A percentile compares a stretch with the other conserved stretches of the same genome.
Conservation (phyloP, 2,797 vertebrate species). For the Oreochromis grahami region DNA sequence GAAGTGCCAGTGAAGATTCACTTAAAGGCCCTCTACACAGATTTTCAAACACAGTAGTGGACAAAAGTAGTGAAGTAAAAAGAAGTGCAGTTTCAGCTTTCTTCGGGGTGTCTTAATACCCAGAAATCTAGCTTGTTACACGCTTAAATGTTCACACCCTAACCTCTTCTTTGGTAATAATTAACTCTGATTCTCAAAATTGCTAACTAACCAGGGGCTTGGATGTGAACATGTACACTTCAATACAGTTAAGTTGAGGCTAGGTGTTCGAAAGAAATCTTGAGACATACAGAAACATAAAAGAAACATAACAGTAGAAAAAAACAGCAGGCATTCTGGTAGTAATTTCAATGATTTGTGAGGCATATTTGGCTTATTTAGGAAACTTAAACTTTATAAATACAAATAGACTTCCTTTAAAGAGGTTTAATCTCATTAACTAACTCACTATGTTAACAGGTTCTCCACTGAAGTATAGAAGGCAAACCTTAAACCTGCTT, state of each 20-base stretch:
- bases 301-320: neutral
- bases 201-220: neutral
- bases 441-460: neutral
- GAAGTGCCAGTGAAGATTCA: neutral
- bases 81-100: neutral
- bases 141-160: neutral
- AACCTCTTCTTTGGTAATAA: neutral
- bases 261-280: neutral
- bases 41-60: neutral
- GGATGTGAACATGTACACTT: neutral
- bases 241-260: neutral
- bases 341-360: neutral
- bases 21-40: neutral
- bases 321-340: neutral
- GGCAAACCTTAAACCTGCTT: neutral
- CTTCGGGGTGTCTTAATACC: neutral
- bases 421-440: neutral
- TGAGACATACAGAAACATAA: neutral
- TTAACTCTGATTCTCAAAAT: neutral
- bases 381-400: rapidly evolving
- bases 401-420: neutral
- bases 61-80: neutral
- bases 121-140: neutral
- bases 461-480: neutral
- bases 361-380: neutral